A percentile compares a stretch with the other conserved stretches of the same genome.
These are phyloP conservation scores for Itoplectis maculator DNA, from an alignment of 2,888 invertebrate genomes.

Conservation along the genomic window DNA sequence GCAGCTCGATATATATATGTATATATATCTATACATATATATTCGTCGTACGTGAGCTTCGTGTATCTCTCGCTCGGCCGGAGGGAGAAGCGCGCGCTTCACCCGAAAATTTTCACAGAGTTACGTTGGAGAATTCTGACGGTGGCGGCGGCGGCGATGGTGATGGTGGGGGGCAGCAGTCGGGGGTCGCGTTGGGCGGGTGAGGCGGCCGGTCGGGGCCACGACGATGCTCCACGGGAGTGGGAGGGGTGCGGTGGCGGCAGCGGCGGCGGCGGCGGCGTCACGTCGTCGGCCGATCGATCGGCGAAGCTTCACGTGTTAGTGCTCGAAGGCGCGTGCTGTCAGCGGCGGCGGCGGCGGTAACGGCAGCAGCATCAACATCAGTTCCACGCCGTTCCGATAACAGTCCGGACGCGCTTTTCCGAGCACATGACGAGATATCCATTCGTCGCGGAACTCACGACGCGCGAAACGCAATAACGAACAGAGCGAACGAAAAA, in stretches of 20 bases:
- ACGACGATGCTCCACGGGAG: slow-evolving; percentile 23
- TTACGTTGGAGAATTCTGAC: slow-evolving; percentile 1
- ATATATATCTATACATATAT: not conserved
- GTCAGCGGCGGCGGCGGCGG: slow-evolving; percentile 6
- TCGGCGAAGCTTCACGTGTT: slow-evolving; percentile 63
- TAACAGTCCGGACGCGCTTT: slow-evolving; percentile 9
- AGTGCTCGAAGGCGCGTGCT: slow-evolving; percentile 44
- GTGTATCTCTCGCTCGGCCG: not conserved
- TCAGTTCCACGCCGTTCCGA: slow-evolving; percentile 30
- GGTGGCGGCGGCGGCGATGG: too few relatives aligned
- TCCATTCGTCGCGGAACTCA: slow-evolving; percentile 24
- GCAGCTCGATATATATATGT: not conserved
- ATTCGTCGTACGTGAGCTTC: not conserved
- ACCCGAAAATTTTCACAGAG: slow-evolving; percentile 30
- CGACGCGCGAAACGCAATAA: not conserved
- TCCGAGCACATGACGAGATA: slow-evolving; percentile 14
- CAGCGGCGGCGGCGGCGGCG: slow-evolving; percentile 41
- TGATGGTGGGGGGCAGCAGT: too few relatives aligned
- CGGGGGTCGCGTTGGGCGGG: not conserved
- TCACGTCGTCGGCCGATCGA: slow-evolving; percentile 65
- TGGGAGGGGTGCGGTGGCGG: slow-evolving; percentile 20
- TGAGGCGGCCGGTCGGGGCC: slow-evolving; percentile 14
- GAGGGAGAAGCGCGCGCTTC: slow-evolving; percentile 21
- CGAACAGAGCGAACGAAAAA: not conserved
- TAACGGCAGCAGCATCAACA: not conserved